A percentile compares a stretch with the other conserved stretches of the same genome.
Conservation (phyloP, 2,797 vertebrate species). For the Aulostomus chinensis region DNA sequence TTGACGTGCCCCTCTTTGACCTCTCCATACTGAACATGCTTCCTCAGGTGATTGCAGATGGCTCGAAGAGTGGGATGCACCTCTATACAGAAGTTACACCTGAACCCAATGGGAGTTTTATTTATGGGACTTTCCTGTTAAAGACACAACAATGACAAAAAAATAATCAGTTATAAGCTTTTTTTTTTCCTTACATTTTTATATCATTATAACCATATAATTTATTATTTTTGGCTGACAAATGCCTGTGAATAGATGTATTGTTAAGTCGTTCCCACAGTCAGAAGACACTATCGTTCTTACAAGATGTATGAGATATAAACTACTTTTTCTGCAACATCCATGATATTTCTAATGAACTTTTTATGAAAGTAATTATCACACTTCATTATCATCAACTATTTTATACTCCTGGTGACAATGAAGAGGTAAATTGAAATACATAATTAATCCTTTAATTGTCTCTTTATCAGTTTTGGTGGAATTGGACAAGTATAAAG, state of each 20-base stretch:
- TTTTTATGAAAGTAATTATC: constrained; percentile 13
- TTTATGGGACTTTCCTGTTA: constrained; percentile 63
- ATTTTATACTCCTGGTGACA: constrained; percentile 7
- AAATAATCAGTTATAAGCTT: background rate
- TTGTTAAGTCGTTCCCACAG: no score
- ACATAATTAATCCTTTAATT: no score
- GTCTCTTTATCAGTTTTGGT: no score
- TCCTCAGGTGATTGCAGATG: constrained; percentile 98
- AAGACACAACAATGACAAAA: constrained; percentile 1
- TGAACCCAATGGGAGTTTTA: constrained; percentile 88
- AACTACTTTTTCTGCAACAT: no score
- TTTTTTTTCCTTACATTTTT: constrained; percentile 4
- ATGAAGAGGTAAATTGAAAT: constrained; percentile 6
- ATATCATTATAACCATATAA: no score
- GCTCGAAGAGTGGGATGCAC: constrained; percentile 95
- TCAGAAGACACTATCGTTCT: no score
- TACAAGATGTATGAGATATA: no score
- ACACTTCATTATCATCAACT: constrained; percentile 11
- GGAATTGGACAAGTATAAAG: background rate
- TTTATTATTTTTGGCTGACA: no score
- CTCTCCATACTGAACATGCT: constrained; percentile 95
- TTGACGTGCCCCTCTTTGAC: constrained; percentile 86
- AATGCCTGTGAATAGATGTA: no score
- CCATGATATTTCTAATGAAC: no score
- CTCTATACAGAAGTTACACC: constrained; percentile 97